Percentiles rank a stretch among this genome's conserved stretches.
phyloP scores from a whole-genome alignment of 2,113 vertebrate species.

The Ptilonorhynchus violaceus region DNA sequence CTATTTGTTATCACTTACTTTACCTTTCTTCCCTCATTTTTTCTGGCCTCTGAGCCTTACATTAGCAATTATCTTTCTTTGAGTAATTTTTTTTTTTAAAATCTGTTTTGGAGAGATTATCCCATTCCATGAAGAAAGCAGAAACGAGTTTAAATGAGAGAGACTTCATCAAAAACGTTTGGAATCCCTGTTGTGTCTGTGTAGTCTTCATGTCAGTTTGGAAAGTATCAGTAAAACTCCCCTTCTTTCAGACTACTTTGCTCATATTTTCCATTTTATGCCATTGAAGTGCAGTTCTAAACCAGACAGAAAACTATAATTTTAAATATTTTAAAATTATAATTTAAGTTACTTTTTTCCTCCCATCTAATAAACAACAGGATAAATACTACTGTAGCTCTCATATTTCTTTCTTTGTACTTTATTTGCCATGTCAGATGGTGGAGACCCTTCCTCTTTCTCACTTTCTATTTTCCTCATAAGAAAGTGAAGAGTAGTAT shows the following conservation, averaged over 20 bases:
- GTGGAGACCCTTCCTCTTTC: not conserved
- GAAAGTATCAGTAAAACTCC: not conserved
- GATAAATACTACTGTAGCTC: not conserved
- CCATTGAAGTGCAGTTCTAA: not conserved
- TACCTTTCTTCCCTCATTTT: not conserved
- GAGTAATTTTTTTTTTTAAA: slow-evolving; percentile 1
- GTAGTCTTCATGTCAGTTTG: slow-evolving; percentile 40
- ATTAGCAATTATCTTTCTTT: slow-evolving; percentile 29
- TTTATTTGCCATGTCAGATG: not conserved
- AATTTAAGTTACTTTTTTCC: not conserved
- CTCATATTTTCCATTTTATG: slow-evolving; percentile 23
- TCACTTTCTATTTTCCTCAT: not conserved
- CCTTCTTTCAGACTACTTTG: not conserved
- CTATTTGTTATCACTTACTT: slow-evolving; percentile 13
- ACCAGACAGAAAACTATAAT: not conserved
- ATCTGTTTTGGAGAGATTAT: slow-evolving; percentile 52
- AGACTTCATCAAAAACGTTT: slow-evolving; percentile 47
- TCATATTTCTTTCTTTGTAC: not conserved
- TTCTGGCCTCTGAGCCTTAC: slow-evolving; percentile 1
- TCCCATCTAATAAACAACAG: not conserved
- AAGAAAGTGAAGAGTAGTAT: not conserved
- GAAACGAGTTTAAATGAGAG: slow-evolving; percentile 58
- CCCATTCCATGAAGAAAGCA: slow-evolving; percentile 46
- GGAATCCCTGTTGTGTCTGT: slow-evolving; percentile 56
- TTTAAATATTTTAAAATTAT: not conserved